Base-by-base conservation (phyloP, 2,113 vertebrate genomes). In the Xiphophorus couchianus region DNA sequence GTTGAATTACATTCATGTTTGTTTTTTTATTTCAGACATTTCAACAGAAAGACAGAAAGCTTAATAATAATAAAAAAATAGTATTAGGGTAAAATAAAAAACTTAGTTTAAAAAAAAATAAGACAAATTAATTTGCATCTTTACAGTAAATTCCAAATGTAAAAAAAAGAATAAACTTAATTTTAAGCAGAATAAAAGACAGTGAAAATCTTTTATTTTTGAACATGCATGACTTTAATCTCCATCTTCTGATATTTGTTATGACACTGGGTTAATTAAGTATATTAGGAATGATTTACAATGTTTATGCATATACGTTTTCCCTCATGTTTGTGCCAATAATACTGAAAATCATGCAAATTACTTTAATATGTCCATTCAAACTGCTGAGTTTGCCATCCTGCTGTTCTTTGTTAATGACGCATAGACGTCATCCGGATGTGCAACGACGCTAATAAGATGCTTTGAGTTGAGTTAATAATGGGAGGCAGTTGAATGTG, bases 401-500 rank as follows among this genome's bases (percentile, higher is more conserved):
- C 44, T 35, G 8, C 19, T 29, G 28, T 4, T 17, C 27, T 31
- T 12, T 6, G 1, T 15, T 31, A 14, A 66, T 28, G n/a, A 6
- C 2, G 13, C 35, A 1, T 12, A 37, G 35, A 37, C 35, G 35
- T 11, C 35, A 2, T 11, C 3, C 14, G 60, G 28, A 54, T 3
- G 30, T 0, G 39, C 1, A 71, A 29, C 35, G 25, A 63, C 11
- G 28, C 11, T 64, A 51, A 42, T 19, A 29, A 5, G 3, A 27
- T 4, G 17, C 54, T 37, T 37, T 44, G 30, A 37, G 44, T 12
- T 39, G 29, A 71, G 14, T n/a, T n/a, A 58, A 42, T 28, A 10
- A 54, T 3, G 4, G 19, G 25, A 29, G 54, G 13, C 12, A 84
- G 81, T 84, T 84, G 22, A 66, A 33, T 8, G 51, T 68, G 82